A percentile compares a stretch with the other conserved stretches of the same genome.
These are phyloP conservation scores for Nysson spinosus DNA, from an alignment of 2,888 invertebrate species.

Conservation along the genomic window DNA sequence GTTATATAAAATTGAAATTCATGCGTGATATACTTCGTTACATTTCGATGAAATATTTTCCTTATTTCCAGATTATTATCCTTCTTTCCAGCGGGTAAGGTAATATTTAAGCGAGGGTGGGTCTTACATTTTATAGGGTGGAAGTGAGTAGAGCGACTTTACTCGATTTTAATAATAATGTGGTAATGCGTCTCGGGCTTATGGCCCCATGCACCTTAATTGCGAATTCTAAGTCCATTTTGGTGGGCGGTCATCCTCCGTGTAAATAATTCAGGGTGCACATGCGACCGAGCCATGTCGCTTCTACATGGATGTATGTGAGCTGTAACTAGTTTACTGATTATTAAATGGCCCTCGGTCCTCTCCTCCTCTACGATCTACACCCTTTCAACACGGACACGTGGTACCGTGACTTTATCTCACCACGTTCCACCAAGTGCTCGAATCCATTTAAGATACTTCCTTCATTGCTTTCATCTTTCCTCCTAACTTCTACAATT, in stretches of 20 bases:
- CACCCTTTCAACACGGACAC: constrained; percentile 51
- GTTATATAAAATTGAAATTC: too few relatives aligned
- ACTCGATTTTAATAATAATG: constrained; percentile 63
- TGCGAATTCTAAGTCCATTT: constrained; percentile 65
- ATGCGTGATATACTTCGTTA: too few relatives aligned
- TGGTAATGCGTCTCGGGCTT: constrained; percentile 60
- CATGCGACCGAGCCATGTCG: constrained; percentile 58
- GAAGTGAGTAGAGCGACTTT: constrained; percentile 38
- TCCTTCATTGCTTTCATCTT: too few relatives aligned
- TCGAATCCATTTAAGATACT: constrained; percentile 35
- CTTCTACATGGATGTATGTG: constrained; percentile 56
- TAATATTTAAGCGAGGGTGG: constrained; percentile 35
- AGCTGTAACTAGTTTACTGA: constrained; percentile 62
- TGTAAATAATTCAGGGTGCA: constrained; percentile 64
- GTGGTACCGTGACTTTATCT: constrained; percentile 30
- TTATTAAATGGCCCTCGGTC: constrained; percentile 63
- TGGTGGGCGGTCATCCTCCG: constrained; percentile 62
- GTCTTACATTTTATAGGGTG: constrained; percentile 46
- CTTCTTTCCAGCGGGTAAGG: constrained; percentile 13
- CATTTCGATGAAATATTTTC: too few relatives aligned
- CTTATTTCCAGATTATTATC: constrained; percentile 31
- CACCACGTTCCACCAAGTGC: constrained; percentile 37
- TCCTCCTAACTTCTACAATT: too few relatives aligned
- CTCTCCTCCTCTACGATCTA: constrained; percentile 40
- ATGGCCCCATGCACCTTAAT: constrained; percentile 56